A percentile compares a stretch with the other conserved stretches of the same genome.
Evolutionary conservation across 1,140 invertebrate species (phyloP).

Genomic region (Megalopta genalis): DNA sequence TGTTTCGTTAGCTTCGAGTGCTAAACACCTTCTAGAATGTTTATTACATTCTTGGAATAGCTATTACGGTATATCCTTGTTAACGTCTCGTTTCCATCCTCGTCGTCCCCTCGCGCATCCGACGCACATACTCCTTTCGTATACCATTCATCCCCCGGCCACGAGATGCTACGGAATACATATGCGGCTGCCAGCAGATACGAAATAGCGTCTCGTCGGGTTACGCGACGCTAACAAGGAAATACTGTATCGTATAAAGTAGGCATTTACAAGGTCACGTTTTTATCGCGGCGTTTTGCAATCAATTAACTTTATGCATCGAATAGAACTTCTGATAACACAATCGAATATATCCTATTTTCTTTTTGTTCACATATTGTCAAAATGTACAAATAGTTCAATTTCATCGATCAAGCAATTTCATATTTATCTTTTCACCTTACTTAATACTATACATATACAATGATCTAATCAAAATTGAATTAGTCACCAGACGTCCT

Average conservation of each 20-base stretch:
- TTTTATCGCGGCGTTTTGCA: conserved; percentile 7
- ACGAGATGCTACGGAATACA: no score
- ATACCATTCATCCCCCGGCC: no score
- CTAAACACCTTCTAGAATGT: conserved; percentile 48
- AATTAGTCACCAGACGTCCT: conserved; percentile 19
- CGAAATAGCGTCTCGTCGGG: no score
- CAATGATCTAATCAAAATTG: conserved; percentile 38
- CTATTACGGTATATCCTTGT: conserved; percentile 25
- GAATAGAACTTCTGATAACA: conserved; percentile 44
- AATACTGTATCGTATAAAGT: conserved; percentile 48
- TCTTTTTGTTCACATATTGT: conserved; percentile 35
- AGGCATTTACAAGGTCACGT: conserved; percentile 50
- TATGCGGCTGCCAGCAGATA: no score
- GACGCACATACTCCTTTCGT: no score
- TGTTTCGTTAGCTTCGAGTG: conserved; percentile 58
- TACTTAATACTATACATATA: conserved; percentile 43
- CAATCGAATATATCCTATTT: conserved; percentile 17
- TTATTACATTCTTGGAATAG: conserved; percentile 52
- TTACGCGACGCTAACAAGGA: no score
- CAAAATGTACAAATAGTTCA: conserved; percentile 46
- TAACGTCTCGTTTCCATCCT: no score
- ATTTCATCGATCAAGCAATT: conserved; percentile 36
- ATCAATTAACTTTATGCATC: conserved; percentile 41
- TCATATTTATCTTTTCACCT: conserved; percentile 26
- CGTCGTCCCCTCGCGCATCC: no score